Base-by-base conservation (phyloP, 2,113 vertebrate species). In the Rhinichthys klamathensis region DNA sequence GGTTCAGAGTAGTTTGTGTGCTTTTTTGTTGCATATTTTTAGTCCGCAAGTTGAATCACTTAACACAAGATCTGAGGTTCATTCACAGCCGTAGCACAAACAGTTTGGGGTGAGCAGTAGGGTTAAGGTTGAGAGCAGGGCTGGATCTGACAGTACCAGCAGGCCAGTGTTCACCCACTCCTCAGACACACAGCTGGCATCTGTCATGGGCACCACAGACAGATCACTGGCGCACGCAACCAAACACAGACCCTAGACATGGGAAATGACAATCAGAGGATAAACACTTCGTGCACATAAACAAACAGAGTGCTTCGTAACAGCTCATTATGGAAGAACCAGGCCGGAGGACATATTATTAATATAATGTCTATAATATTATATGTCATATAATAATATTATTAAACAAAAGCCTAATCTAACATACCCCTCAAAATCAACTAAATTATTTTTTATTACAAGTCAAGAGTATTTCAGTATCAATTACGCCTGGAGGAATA, bases 151-250 rank as follows among this genome's bases (percentile, higher is more conserved):
- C 70, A 74, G 72, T 4, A 74, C 25, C 41, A 44, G 41, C 72
- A 74, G 72, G 72, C n/a, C 72, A 44, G 41, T 16, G 41, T 49
- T 74, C 72, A 74, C 38, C 44, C 16, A 2, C 70, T 74, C 70
- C n/a, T 27, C 23, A 74, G 41, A 74, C 12, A 74, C 70, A 46
- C 72, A 74, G 72, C n/a, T 49, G 72, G 72, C 72, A 74, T 74
- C 72, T 49, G 72, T 74, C 70, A 74, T 49, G 70, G n/a, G 35
- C 70, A 25, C 70, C 23, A 44, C 70, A 46, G 9, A 74, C n/a
- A 74, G 41, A 4, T 74, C 38, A 46, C 41, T 46, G 11, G 27
- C n/a, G 2, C 4, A 49, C n/a, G 2, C 4, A 9, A 25, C 11
- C 23, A 74, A 46, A 74, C 41, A 74, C 41, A 74, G n/a, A 74